Conservation (phyloP, 2,797 vertebrate species). For the Falco rusticolus region DNA sequence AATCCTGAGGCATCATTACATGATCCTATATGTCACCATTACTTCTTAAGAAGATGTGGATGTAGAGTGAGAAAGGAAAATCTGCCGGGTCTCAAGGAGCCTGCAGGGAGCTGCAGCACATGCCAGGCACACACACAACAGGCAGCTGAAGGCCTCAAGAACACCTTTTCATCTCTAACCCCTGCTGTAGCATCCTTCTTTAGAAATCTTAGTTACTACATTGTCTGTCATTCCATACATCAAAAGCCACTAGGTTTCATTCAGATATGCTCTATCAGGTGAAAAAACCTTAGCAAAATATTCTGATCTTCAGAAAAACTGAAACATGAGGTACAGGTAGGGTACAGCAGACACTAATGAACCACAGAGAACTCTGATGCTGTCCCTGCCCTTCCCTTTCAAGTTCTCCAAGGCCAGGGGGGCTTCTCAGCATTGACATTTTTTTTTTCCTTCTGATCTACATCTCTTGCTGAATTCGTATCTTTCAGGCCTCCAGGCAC, state of each 20-base stretch:
- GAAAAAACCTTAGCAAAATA: background rate
- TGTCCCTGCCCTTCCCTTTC: background rate
- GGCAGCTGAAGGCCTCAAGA: background rate
- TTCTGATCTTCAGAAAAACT: background rate
- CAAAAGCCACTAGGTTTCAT: background rate
- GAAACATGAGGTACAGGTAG: background rate
- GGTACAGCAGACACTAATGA: background rate
- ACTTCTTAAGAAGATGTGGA: background rate
- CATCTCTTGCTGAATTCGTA: background rate
- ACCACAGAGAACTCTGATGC: background rate
- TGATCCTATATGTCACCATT: background rate
- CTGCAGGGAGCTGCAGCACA: background rate
- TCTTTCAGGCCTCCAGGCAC: background rate
- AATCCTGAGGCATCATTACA: background rate
- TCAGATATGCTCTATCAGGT: background rate
- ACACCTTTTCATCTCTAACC: background rate
- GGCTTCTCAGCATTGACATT: background rate
- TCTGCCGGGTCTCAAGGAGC: background rate
- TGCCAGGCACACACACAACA: background rate
- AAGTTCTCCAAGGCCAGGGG: background rate
- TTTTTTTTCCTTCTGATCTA: background rate
- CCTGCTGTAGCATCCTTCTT: background rate
- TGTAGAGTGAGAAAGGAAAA: background rate
- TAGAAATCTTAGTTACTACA: background rate
- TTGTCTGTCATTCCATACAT: background rate